Conservation (phyloP, 2,888 invertebrate species). For the Meta bourneti region DNA sequence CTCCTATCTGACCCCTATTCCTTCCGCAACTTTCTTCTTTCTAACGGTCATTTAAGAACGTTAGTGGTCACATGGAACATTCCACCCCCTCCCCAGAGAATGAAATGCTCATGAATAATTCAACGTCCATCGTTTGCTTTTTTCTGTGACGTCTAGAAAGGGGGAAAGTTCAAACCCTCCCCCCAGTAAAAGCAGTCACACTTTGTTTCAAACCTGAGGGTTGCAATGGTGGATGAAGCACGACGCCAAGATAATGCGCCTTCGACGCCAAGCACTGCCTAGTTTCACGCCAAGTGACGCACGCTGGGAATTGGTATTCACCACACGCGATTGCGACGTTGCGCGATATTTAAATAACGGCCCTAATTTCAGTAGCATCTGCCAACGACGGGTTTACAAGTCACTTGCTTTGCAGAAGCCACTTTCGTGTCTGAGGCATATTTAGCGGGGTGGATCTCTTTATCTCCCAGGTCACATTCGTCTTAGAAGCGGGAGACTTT, state of each 20-base stretch:
- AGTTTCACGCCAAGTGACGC: too few species aligned
- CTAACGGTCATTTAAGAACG: conserved; percentile 48
- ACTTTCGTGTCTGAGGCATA: too few species aligned
- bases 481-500: too few species aligned
- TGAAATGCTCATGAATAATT: conserved; percentile 57
- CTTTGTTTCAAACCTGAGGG: conserved; percentile 54
- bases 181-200: conserved; percentile 36
- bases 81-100: conserved; percentile 6
- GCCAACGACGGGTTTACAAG: too few species aligned
- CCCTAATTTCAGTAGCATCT: too few species aligned
- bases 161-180: background rate
- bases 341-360: too few species aligned
- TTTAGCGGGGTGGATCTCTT: too few species aligned
- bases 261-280: conserved; percentile 1
- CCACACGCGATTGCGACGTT: too few species aligned
- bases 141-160: conserved; percentile 17
- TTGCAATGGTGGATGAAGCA: too few species aligned
- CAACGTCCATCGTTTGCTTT: conserved; percentile 45
- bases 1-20: conserved; percentile 16
- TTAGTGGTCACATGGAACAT: conserved; percentile 21
- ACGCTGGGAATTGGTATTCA: background rate
- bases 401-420: too few species aligned
- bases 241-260: conserved; percentile 25
- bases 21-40: too few species aligned
- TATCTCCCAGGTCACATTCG: too few species aligned